Percentiles rank a stretch among this genome's conserved stretches.
Evolutionary conservation across 2,888 invertebrate species (phyloP).

Genomic region (Marasmarcha lunaedactyla): DNA sequence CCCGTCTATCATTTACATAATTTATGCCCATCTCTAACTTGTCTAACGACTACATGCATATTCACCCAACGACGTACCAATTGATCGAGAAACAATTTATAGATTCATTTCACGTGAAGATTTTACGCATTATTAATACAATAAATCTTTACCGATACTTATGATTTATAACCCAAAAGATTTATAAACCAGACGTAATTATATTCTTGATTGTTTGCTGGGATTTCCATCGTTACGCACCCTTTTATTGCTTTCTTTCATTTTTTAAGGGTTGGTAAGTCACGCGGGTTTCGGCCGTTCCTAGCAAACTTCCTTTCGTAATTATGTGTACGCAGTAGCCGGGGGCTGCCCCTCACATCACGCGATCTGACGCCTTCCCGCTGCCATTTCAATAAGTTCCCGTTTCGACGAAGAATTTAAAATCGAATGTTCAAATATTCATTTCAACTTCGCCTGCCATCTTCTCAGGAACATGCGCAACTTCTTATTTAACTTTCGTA

Average conservation of each 20-base stretch:
- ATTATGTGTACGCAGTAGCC: constrained; percentile 45
- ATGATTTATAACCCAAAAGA: constrained; percentile 16
- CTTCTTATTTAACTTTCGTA: constrained; percentile 31
- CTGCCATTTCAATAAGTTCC: background rate
- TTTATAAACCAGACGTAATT: constrained; percentile 16
- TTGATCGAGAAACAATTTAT: too few species aligned
- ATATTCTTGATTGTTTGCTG: constrained; percentile 23
- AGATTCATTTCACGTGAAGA: too few species aligned
- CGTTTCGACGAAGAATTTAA: constrained; percentile 14
- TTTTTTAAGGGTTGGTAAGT: constrained; percentile 40
- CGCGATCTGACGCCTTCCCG: constrained; percentile 43
- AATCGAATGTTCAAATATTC: constrained; percentile 27
- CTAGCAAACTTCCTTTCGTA: constrained; percentile 49
- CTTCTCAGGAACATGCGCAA: constrained; percentile 15
- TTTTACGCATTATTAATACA: background rate
- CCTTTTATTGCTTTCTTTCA: constrained; percentile 40
- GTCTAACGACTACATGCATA: too few species aligned
- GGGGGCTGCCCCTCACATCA: constrained; percentile 37
- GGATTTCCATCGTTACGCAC: constrained; percentile 32
- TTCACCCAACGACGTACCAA: too few species aligned
- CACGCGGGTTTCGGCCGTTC: constrained; percentile 29
- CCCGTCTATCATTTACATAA: background rate
- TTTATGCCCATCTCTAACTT: background rate
- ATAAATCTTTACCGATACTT: background rate
- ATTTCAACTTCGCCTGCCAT: constrained; percentile 23